These are phyloP conservation scores for Euthynnus affinis DNA, from an alignment of 2,797 vertebrate genomes.

Conservation along the genomic window DNA sequence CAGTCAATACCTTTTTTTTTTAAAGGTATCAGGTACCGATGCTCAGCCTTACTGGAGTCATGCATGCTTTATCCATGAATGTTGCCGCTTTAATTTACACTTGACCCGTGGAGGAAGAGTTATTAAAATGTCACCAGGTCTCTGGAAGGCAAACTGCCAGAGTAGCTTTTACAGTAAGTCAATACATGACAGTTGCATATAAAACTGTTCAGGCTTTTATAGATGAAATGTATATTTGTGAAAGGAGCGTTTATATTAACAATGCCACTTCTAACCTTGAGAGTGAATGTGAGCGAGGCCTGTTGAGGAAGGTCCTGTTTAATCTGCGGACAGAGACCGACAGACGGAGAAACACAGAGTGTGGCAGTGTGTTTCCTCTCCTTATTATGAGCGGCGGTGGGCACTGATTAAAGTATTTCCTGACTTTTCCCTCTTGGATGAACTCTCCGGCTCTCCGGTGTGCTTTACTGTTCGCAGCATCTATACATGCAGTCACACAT, in stretches of 20 bases:
- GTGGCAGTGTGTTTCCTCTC: constrained; percentile 7
- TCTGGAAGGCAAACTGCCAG: background rate
- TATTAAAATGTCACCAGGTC: background rate
- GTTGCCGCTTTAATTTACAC: too few species aligned
- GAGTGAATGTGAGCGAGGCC: background rate
- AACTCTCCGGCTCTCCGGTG: background rate
- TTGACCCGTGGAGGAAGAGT: background rate
- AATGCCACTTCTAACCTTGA: background rate
- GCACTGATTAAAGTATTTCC: constrained; percentile 9
- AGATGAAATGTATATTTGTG: constrained; percentile 1
- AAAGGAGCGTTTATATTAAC: constrained; percentile 13
- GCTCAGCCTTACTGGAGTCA: too few species aligned
- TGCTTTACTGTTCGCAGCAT: constrained; percentile 2
- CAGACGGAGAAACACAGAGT: constrained; percentile 10
- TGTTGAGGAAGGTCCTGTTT: background rate
- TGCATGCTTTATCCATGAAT: too few species aligned
- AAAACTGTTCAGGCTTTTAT: background rate
- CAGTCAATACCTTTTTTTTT: too few species aligned
- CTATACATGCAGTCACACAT: background rate
- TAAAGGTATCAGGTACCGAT: too few species aligned
- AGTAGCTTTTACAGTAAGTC: background rate
- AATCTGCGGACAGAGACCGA: background rate
- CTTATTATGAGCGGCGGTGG: background rate
- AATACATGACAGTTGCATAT: background rate
- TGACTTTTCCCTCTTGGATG: background rate